Evolutionary conservation across 2,888 invertebrate species (phyloP), one percentile per base, ranked within the genome.

Genomic region (Lasius platythorax): DNA sequence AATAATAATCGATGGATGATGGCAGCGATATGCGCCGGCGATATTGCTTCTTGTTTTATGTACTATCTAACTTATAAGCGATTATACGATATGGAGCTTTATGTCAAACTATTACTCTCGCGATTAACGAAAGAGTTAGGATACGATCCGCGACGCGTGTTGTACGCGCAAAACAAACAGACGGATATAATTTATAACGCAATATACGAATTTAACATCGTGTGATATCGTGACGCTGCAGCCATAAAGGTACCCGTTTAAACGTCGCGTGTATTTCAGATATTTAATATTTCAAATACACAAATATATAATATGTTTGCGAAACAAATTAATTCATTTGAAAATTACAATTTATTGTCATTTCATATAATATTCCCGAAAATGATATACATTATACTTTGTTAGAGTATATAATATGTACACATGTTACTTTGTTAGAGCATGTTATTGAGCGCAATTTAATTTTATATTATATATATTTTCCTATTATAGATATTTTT

Each of bases 1-100:
- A 78, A 78, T 53, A 70, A 68, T 81, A 81, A 81, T 73, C 79
- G 74, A 73, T 73, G 43, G 12, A 70, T 53, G 46, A 37, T n/a
- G 74, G 46, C 28, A 61, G 46, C 28, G 61, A 43, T 30, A 72
- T 46, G 18, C 53, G 58, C 23, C 58, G 56, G 3, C 61, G 12
- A 50, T 61, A 61, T 63, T 30, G n/a, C 28, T 68, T 78, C 70
- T 78, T 70, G 74, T 61, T 81, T 81, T 37, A 23, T 72, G 33
- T 43, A 11, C 43, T 43, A 53, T n/a, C n/a, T 2, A 79, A 76
- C 56, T 78, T 28, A 61, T 33, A 73, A 74, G 46, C 73, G 43
- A 61, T 73, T 53, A 53, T 40, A 37, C 4, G 37, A 37, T 37
- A 70, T 40, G 12, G 33, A 15, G 58, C 46, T 73, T 76, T 58